Percentiles rank a stretch among this genome's conserved stretches.
Evolutionary conservation across 2,888 invertebrate genomes (phyloP).

Genomic region (Aphelenchoides bicaudatus): DNA sequence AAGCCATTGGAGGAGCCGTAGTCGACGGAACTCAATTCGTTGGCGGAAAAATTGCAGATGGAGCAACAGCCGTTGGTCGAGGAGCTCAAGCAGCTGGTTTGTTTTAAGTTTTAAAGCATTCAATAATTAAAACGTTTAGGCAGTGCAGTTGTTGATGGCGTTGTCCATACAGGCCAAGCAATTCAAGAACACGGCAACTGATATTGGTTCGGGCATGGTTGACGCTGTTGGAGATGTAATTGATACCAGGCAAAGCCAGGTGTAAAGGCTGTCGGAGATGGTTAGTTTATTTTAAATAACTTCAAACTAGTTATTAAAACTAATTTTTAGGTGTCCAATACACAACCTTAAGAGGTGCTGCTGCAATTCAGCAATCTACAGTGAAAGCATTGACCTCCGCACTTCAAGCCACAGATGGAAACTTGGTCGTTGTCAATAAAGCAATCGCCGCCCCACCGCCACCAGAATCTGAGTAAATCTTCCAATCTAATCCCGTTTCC

Average conservation of each 20-base stretch:
- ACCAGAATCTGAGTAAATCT: too few relatives aligned
- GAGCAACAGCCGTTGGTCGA: slow-evolving; percentile 1
- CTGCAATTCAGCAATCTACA: not conserved
- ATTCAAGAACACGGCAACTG: slow-evolving; percentile 5
- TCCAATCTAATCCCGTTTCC: too few relatives aligned
- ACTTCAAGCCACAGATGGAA: slow-evolving; percentile 6
- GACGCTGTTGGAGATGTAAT: not conserved
- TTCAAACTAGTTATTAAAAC: not conserved
- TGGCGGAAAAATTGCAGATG: not conserved
- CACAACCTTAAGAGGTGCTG: slow-evolving; percentile 4
- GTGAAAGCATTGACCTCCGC: slow-evolving; percentile 11
- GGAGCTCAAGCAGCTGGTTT: slow-evolving; percentile 15
- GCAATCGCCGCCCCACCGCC: slow-evolving; percentile 14
- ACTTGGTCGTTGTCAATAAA: slow-evolving; percentile 14
- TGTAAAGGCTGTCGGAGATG: not conserved
- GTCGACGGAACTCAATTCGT: slow-evolving; percentile 13
- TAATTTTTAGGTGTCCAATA: slow-evolving; percentile 6
- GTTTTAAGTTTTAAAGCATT: not conserved
- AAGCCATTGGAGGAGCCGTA: slow-evolving; percentile 3
- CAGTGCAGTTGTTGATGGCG: slow-evolving; percentile 22
- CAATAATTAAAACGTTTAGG: slow-evolving; percentile 12
- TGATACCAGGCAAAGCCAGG: not conserved
- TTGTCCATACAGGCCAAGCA: slow-evolving; percentile 20
- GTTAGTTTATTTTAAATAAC: not conserved
- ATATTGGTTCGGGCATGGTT: not conserved